Conservation (phyloP, 2,797 vertebrate species). For the Adelosebastes latens region DNA sequence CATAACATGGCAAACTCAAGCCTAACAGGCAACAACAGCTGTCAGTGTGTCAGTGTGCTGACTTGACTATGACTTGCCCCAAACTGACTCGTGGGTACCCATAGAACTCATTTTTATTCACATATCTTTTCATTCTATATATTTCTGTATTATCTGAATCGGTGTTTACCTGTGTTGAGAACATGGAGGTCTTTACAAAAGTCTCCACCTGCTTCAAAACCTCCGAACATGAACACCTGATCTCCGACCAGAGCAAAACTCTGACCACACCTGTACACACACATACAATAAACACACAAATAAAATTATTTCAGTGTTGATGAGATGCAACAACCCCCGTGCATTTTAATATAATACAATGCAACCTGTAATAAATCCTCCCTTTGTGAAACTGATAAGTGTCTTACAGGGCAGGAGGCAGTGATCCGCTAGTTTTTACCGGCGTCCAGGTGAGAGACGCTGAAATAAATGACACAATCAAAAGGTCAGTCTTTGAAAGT, state of each 20-base stretch:
- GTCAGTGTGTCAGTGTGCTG: no score
- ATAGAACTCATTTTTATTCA: no score
- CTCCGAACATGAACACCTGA: constrained; percentile 83
- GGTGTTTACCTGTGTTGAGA: constrained; percentile 77
- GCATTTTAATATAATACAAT: background rate
- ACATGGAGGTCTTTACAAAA: constrained; percentile 76
- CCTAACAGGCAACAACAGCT: no score
- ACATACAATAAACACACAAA: background rate
- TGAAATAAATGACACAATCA: constrained; percentile 51
- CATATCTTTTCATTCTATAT: no score
- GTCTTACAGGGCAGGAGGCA: constrained; percentile 76
- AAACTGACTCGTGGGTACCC: no score
- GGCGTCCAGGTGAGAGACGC: constrained; percentile 82
- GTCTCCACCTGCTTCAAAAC: constrained; percentile 63
- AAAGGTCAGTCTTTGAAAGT: no score
- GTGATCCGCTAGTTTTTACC: constrained; percentile 76
- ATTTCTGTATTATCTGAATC: background rate
- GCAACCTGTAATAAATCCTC: background rate
- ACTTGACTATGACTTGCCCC: no score
- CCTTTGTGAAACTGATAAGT: background rate
- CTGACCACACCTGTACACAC: constrained; percentile 71
- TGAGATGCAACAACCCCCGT: background rate
- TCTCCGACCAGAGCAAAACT: constrained; percentile 73
- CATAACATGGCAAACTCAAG: no score
- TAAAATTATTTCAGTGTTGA: background rate